Percentiles rank a stretch among this genome's conserved stretches.
Evolutionary conservation across 2,888 invertebrate genomes (phyloP).

Genomic region (Drosophila paramelanica): DNA sequence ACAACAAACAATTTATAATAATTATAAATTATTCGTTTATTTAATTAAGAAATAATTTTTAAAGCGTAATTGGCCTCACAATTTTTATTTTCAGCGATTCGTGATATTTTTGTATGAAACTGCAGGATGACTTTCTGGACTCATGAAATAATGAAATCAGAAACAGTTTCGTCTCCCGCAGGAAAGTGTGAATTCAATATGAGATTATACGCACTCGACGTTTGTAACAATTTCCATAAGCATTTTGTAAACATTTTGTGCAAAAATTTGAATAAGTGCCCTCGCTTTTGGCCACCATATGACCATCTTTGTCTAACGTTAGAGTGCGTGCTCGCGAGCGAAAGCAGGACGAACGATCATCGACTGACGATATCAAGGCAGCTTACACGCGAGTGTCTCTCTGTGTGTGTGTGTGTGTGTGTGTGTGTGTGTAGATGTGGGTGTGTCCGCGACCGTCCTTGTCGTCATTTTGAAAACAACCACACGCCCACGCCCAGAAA

Average conservation of each 20-base stretch:
- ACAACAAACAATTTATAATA: too few relatives aligned
- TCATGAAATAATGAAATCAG: neutral
- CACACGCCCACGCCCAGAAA: conserved; percentile 29
- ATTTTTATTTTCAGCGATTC: too few relatives aligned
- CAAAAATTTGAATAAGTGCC: conserved; percentile 24
- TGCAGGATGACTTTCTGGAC: too few relatives aligned
- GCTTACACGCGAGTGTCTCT: neutral
- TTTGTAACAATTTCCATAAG: conserved; percentile 38
- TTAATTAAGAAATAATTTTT: too few relatives aligned
- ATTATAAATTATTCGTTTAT: too few relatives aligned
- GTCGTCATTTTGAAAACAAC: conserved; percentile 49
- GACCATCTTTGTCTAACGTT: conserved; percentile 42
- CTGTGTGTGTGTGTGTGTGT: conserved; percentile 5
- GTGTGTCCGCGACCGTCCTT: conserved; percentile 58
- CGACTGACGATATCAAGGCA: too few relatives aligned
- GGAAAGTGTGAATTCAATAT: conserved; percentile 24
- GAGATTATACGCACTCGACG: conserved; percentile 14
- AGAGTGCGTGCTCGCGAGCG: neutral
- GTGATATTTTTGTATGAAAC: too few relatives aligned
- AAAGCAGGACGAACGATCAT: neutral
- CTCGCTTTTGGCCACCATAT: neutral
- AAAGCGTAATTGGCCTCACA: too few relatives aligned
- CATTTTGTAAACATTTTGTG: conserved; percentile 46
- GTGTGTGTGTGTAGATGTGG: conserved; percentile 21
- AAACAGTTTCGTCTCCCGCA: conserved; percentile 1